phyloP scores from a whole-genome alignment of 2,888 invertebrate species.

The Drosophila quinaria region DNA sequence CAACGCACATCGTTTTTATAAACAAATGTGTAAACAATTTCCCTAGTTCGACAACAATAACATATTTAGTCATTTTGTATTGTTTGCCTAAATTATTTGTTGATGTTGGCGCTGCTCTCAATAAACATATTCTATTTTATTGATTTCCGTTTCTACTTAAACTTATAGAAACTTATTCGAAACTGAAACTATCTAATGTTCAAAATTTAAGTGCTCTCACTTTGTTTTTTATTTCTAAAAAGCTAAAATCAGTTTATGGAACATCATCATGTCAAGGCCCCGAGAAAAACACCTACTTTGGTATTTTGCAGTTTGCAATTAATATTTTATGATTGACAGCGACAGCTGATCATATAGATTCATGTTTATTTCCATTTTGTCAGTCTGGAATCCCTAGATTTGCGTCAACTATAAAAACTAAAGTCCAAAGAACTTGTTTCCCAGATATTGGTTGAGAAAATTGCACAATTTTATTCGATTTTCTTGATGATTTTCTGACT shows the following conservation, averaged over 20 bases:
- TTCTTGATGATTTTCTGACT: no score
- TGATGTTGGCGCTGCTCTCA: conserved; percentile 43
- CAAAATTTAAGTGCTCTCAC: conserved; percentile 46
- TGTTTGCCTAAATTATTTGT: conserved; percentile 54
- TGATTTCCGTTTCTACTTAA: conserved; percentile 74
- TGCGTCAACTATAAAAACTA: conserved; percentile 13
- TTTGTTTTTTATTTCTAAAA: conserved; percentile 41
- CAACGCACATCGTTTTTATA: conserved; percentile 64
- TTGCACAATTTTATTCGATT: background rate
- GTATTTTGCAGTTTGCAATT: conserved; percentile 26
- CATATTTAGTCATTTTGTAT: conserved; percentile 65
- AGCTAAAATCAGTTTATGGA: conserved; percentile 5
- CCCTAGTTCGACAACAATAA: conserved; percentile 47
- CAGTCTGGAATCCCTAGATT: conserved; percentile 46
- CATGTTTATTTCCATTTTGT: conserved; percentile 31
- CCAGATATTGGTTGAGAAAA: background rate
- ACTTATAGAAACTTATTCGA: conserved; percentile 53
- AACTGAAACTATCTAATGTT: conserved; percentile 36
- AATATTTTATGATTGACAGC: conserved; percentile 53
- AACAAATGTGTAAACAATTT: conserved; percentile 64
- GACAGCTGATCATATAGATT: conserved; percentile 57
- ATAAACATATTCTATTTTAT: conserved; percentile 73
- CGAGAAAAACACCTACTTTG: conserved; percentile 22
- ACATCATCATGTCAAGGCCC: conserved; percentile 14
- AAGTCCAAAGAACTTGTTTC: conserved; percentile 1